Evolutionary conservation across 2,113 vertebrate genomes (phyloP).

Genomic region (Ochotona princeps): DNA sequence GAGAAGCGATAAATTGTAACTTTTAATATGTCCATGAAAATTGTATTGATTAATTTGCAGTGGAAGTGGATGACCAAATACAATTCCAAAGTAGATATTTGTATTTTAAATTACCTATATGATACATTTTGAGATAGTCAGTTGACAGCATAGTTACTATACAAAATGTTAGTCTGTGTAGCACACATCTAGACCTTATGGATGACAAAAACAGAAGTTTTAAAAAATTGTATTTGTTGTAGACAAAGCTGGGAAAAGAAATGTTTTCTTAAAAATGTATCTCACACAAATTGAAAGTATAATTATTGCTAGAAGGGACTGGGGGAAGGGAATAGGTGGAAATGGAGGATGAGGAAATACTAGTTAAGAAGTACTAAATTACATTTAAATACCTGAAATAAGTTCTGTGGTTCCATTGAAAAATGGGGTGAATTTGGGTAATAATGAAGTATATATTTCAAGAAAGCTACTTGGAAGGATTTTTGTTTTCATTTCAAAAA

Average conservation of each 20-base stretch:
- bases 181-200: not conserved
- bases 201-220: not conserved
- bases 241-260: not conserved
- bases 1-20: not conserved
- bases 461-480: no score
- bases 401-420: no score
- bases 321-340: no score
- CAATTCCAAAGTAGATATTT: not conserved
- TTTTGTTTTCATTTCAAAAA: no score
- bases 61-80: not conserved
- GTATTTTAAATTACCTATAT: not conserved
- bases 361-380: no score
- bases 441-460: no score
- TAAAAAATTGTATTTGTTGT: not conserved
- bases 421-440: no score
- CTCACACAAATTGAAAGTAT: no score
- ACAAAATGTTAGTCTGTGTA: slow-evolving; percentile 23
- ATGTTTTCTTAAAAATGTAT: not conserved
- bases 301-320: no score
- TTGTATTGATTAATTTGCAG: not conserved
- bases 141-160: not conserved
- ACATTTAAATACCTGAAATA: no score
- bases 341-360: no score
- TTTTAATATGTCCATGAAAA: not conserved
- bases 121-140: slow-evolving; percentile 27